phyloP scores from a whole-genome alignment of 2,888 invertebrate species.

The Nymphalis polychloros region DNA sequence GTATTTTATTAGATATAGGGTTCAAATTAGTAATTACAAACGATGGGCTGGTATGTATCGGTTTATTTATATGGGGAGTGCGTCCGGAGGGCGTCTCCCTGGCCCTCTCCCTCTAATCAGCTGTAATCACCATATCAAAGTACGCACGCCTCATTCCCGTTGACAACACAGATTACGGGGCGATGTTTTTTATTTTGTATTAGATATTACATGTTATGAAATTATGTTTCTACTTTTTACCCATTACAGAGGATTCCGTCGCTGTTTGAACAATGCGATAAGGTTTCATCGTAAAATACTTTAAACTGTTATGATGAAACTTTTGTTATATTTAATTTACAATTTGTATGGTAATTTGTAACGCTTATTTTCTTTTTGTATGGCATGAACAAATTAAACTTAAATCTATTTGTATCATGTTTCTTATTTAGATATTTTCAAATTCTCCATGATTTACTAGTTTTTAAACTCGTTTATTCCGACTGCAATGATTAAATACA shows the following conservation, averaged over 20 bases:
- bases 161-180: slow-evolving; percentile 76
- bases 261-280: not conserved
- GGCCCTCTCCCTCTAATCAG: slow-evolving; percentile 76
- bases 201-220: slow-evolving; percentile 38
- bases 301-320: no score
- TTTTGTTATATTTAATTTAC: not conserved
- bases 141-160: slow-evolving; percentile 76
- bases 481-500: not conserved
- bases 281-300: no score
- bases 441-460: no score
- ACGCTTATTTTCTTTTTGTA: no score
- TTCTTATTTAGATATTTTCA: no score
- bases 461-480: no score
- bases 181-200: slow-evolving; percentile 43
- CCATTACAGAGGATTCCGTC: not conserved
- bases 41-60: slow-evolving; percentile 55
- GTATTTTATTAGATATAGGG: slow-evolving; percentile 58
- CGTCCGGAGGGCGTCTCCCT: slow-evolving; percentile 66
- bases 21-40: slow-evolving; percentile 31
- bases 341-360: no score
- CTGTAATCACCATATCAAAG: slow-evolving; percentile 82
- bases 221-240: slow-evolving; percentile 12
- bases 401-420: no score
- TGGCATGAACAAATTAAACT: no score
- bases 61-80: slow-evolving; percentile 79